Conservation (phyloP, 2,888 invertebrate species). For the Leptopilina myrica region DNA sequence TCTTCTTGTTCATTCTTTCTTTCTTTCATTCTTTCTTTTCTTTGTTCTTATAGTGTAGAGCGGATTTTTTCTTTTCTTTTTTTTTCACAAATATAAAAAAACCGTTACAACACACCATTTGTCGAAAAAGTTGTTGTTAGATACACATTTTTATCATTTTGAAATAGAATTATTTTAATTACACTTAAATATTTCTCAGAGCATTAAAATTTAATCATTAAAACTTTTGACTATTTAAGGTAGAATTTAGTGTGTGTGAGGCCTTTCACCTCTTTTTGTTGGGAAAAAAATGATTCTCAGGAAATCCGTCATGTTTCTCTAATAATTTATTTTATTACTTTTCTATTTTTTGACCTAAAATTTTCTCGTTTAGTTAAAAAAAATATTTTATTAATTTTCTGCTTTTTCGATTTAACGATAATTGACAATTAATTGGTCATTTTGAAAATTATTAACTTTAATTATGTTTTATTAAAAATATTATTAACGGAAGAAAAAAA, state of each 20-base stretch:
- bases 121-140: not conserved
- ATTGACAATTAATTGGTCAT: no score
- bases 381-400: no score
- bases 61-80: not conserved
- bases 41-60: not conserved
- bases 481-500: no score
- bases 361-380: no score
- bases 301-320: no score
- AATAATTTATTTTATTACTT: no score
- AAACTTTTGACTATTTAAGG: not conserved
- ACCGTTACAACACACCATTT: not conserved
- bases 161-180: not conserved
- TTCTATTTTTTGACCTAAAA: no score
- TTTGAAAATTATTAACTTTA: no score
- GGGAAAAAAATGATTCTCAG: no score
- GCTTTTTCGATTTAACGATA: no score
- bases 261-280: not conserved
- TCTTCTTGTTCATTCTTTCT: no score
- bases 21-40: not conserved
- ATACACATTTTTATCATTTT: not conserved
- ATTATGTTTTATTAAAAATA: no score
- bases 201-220: slow-evolving; percentile 1
- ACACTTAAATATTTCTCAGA: not conserved
- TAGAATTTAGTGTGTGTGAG: not conserved
- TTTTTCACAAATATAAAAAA: not conserved